These are phyloP conservation scores for Dioctria linearis DNA, from an alignment of 2,888 invertebrate species.

Conservation along the genomic window DNA sequence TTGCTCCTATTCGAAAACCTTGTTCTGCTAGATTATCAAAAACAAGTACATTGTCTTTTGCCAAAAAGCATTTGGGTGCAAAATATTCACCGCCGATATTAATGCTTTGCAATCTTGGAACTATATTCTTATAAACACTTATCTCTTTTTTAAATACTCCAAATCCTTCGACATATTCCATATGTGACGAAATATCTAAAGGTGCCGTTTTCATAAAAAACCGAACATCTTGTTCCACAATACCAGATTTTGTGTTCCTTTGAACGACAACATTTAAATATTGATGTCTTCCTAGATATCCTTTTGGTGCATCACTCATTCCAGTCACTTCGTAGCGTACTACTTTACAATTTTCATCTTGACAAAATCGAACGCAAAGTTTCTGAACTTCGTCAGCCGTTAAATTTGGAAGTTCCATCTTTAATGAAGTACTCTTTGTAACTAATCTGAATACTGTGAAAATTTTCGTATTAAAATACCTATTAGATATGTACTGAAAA, in stretches of 20 bases:
- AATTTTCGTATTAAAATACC: neutral
- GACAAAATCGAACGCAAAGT: conserved; percentile 62
- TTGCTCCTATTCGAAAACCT: conserved; percentile 65
- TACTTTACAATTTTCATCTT: conserved; percentile 60
- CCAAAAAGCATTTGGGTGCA: conserved; percentile 70
- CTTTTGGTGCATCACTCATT: conserved; percentile 65
- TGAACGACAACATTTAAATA: conserved; percentile 64
- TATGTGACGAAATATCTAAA: conserved; percentile 71
- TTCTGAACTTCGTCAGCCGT: conserved; percentile 60
- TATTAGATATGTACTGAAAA: neutral
- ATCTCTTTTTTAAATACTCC: conserved; percentile 73
- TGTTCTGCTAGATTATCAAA: conserved; percentile 70
- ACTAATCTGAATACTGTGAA: conserved; percentile 2
- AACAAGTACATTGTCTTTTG: conserved; percentile 68
- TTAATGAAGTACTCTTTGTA: neutral
- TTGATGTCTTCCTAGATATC: conserved; percentile 67
- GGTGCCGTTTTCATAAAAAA: conserved; percentile 78
- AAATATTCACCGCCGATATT: conserved; percentile 63
- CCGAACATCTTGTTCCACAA: conserved; percentile 60
- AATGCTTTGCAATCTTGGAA: conserved; percentile 68
- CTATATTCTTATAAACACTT: conserved; percentile 69
- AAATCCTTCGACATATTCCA: conserved; percentile 71
- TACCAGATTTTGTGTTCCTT: conserved; percentile 58
- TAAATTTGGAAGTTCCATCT: conserved; percentile 42
- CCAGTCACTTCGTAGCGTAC: conserved; percentile 63